Conservation (phyloP, 2,888 invertebrate genomes). For the Euproctis similis region DNA sequence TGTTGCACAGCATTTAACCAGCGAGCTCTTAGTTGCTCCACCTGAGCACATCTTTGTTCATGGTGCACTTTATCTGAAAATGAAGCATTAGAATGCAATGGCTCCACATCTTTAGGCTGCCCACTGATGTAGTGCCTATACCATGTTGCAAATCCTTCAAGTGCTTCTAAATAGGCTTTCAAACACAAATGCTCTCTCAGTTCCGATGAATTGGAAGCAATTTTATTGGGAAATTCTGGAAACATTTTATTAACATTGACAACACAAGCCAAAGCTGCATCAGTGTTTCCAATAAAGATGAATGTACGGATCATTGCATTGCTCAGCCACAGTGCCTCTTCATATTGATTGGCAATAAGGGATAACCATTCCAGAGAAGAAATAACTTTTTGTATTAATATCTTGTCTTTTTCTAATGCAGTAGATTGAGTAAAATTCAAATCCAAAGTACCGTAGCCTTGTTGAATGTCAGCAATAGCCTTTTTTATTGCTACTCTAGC, state of each 20-base stretch:
- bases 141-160: constrained; percentile 94
- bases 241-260: constrained; percentile 50
- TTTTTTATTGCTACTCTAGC: constrained; percentile 90
- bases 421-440: constrained; percentile 81
- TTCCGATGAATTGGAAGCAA: constrained; percentile 58
- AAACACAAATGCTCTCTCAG: constrained; percentile 91
- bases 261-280: constrained; percentile 86
- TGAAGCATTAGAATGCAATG: constrained; percentile 75
- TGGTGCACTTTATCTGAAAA: constrained; percentile 92
- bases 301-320: constrained; percentile 92
- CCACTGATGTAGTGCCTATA: constrained; percentile 87
- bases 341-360: constrained; percentile 84
- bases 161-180: constrained; percentile 89
- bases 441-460: constrained; percentile 65
- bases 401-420: constrained; percentile 68
- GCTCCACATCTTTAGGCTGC: constrained; percentile 82
- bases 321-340: constrained; percentile 90
- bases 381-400: constrained; percentile 55
- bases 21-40: constrained; percentile 84
- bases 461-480: constrained; percentile 65
- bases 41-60: constrained; percentile 88
- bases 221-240: constrained; percentile 46
- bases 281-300: constrained; percentile 86
- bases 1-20: constrained; percentile 83
- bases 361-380: constrained; percentile 89